Conservation (phyloP, 2,113 vertebrate genomes). For the Limanda limanda region DNA sequence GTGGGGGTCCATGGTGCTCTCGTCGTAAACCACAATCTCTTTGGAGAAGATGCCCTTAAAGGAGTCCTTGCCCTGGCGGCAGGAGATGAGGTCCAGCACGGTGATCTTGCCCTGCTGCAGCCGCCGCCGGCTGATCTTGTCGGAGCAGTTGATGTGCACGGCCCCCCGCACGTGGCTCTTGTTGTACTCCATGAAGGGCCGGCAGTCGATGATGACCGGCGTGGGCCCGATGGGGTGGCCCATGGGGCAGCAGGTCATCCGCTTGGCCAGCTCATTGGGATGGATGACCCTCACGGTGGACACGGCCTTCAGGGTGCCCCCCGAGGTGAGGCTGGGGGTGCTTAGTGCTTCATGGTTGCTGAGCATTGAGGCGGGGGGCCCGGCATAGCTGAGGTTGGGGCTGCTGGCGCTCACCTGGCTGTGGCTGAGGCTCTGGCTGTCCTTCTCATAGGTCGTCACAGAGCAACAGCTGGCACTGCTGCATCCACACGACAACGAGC, state of each 20-base stretch:
- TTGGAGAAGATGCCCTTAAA: constrained; percentile 99
- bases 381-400: constrained; percentile 83
- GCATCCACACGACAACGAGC: constrained; percentile 99
- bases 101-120: constrained; percentile 99
- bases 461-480: constrained; percentile 99
- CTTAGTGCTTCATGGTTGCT: constrained; percentile 88
- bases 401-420: constrained; percentile 88
- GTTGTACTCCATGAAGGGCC: constrained; percentile 99
- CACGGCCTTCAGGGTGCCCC: constrained; percentile 70
- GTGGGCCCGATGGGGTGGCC: constrained; percentile 90
- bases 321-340: constrained; percentile 83
- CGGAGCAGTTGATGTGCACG: constrained; percentile 97
- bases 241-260: constrained; percentile 93
- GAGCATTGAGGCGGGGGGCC: constrained; percentile 86
- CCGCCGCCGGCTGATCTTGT: constrained; percentile 97
- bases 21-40: constrained; percentile 98
- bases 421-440: constrained; percentile 86
- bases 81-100: constrained; percentile 97
- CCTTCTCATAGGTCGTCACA: constrained; percentile 97
- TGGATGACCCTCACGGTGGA: constrained; percentile 91
- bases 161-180: constrained; percentile 97
- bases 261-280: constrained; percentile 94
- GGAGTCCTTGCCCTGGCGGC: constrained; percentile 95
- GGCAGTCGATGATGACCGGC: constrained; percentile 97
- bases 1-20: constrained; percentile 93